Percentiles rank a stretch among this genome's conserved stretches.
phyloP scores from a whole-genome alignment of 2,113 vertebrate genomes.

The Ifrita kowaldi region DNA sequence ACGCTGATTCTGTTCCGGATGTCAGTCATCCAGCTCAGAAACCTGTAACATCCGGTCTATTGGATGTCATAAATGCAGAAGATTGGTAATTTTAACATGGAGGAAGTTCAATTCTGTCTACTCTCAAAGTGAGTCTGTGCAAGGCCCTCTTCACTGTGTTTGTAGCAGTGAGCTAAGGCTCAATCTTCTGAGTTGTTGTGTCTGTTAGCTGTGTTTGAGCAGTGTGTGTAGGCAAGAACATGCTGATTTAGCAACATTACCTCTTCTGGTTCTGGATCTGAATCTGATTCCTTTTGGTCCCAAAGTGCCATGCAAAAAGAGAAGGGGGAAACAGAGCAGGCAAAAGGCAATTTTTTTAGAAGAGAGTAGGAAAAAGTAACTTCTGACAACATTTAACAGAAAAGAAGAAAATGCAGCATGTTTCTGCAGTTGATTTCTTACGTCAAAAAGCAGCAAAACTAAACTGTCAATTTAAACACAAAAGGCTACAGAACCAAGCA shows the following conservation, averaged over 20 bases:
- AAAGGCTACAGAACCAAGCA: not conserved
- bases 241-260: constrained; percentile 75
- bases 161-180: not conserved
- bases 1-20: not conserved
- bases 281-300: constrained; percentile 93
- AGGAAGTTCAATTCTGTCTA: not conserved
- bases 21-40: not conserved
- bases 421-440: not conserved
- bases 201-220: not conserved
- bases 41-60: not conserved
- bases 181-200: not conserved
- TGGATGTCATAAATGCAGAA: not conserved
- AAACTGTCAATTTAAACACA: not conserved
- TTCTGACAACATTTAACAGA: not conserved
- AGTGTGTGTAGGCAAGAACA: not conserved
- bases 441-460: not conserved
- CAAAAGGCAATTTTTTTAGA: constrained; percentile 68
- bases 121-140: not conserved
- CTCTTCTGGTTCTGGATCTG: constrained; percentile 95
- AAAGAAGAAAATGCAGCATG: not conserved
- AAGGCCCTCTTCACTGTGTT: not conserved
- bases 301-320: constrained; percentile 73
- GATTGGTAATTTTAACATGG: accelerated
- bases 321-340: constrained; percentile 71
- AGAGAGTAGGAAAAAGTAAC: not conserved